Percentiles rank a stretch among this genome's conserved stretches.
Evolutionary conservation across 1,140 invertebrate genomes (phyloP).

Genomic region (Dreissena polymorpha): DNA sequence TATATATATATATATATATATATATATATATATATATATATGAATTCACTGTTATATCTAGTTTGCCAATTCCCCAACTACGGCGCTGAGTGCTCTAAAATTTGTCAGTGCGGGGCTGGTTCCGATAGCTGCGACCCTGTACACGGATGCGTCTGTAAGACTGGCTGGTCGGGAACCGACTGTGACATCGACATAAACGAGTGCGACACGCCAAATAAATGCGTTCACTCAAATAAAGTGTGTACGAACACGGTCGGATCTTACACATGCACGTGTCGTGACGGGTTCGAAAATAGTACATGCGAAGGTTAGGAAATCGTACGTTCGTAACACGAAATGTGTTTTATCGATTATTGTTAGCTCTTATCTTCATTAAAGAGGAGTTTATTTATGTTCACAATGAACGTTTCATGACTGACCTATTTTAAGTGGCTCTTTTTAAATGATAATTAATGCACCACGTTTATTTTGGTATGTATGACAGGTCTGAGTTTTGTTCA

Average conservation of each 20-base stretch:
- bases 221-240: background rate
- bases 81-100: slow-evolving; percentile 52
- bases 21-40: background rate
- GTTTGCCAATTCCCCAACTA: slow-evolving; percentile 44
- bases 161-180: slow-evolving; percentile 58
- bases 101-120: slow-evolving; percentile 53
- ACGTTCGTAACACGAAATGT: background rate
- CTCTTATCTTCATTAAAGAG: background rate
- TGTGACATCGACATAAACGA: slow-evolving; percentile 63
- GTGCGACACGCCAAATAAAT: slow-evolving; percentile 48
- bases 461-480: background rate
- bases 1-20: background rate
- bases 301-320: slow-evolving; percentile 31
- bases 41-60: slow-evolving; percentile 3
- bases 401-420: background rate
- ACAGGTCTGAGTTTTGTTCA: background rate
- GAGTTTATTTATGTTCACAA: background rate
- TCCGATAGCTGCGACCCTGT: slow-evolving; percentile 50
- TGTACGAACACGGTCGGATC: slow-evolving; percentile 60
- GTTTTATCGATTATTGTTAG: background rate
- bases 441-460: background rate
- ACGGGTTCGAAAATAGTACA: slow-evolving; percentile 25
- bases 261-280: slow-evolving; percentile 54
- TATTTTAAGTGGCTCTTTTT: background rate
- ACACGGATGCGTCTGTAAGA: slow-evolving; percentile 58